Evolutionary conservation across 1,140 invertebrate genomes (phyloP), one percentile per base, ranked within the genome.

Genomic region (Cyphomyrmex costatus): DNA sequence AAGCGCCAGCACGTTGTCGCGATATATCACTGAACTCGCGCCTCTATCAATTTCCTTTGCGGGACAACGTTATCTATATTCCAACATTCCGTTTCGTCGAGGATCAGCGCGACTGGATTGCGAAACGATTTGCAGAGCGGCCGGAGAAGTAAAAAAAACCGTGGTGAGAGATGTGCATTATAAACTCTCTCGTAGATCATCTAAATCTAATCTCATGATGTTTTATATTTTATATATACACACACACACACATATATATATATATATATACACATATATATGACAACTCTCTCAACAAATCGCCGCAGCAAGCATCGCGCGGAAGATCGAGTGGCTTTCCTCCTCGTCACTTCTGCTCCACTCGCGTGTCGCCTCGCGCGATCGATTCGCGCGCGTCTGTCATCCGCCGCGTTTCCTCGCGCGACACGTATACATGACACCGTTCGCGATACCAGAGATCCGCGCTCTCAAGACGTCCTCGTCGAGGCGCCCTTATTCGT

Each of bases 341-440:
- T 56, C 63, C 14, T 65, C 21, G 10, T n/a, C 19, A 33, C 42
- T 58, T 33, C 10, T 16, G 33, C 42, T 80, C 21, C 78, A 56
- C 65, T 82, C 65, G 78, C 65, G 66, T 56, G 42, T 78, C 61
- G 61, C 6, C 46, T 36, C 77, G 77, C 30, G 19, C 63, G 63
- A 83, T 83, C 68, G 79, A 82, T 82, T 58, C 66, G 65, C 65
- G 63, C 63, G 51, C 65, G 78, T 82, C 36, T 66, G 33, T 58
- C 65, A 21, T 71, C 33, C n/a, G n/a, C 36, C 27, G 53, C 78
- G 53, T 21, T 80, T 80, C 33, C 2, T 19, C 61, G 27, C 14
- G 46, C 33, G 24, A 27, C 58, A 21, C 42, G n/a, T 49, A 51
- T 24, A 27, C 49, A 49, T 16, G 30, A 30, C 56, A 30, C 65